A percentile compares a stretch with the other conserved stretches of the same genome.
phyloP scores from a whole-genome alignment of 2,113 vertebrate species.

The Maccullochella peelii region DNA sequence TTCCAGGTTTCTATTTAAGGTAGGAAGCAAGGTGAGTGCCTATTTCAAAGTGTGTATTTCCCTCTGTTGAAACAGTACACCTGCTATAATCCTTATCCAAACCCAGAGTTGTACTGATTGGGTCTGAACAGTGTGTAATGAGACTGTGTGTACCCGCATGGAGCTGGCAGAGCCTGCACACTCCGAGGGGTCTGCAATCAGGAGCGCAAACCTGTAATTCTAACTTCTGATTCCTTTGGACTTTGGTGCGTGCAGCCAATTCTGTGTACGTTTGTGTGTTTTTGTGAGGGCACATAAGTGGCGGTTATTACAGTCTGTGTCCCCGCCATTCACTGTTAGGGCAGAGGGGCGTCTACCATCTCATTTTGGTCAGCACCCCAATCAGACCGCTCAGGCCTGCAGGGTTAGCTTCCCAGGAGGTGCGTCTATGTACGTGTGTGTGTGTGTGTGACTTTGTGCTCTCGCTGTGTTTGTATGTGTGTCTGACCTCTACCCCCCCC shows the following conservation, averaged over 20 bases:
- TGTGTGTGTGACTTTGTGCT: slow-evolving; percentile 14
- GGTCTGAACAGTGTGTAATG: slow-evolving; percentile 47
- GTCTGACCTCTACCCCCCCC: slow-evolving; percentile 48
- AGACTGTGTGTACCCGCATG: slow-evolving; percentile 35
- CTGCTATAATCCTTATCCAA: slow-evolving; percentile 42
- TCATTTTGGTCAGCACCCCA: slow-evolving; percentile 74
- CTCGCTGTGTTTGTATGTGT: not conserved
- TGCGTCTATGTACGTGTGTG: not conserved
- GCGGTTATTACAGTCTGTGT: slow-evolving; percentile 57
- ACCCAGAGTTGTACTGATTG: slow-evolving; percentile 64
- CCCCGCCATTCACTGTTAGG: slow-evolving; percentile 36
- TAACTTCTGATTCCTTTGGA: slow-evolving; percentile 53
- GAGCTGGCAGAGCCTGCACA: slow-evolving; percentile 23
- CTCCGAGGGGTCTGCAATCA: slow-evolving; percentile 69
- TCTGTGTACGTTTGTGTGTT: slow-evolving; percentile 46
- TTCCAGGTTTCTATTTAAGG: slow-evolving; percentile 27
- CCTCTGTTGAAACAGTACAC: slow-evolving; percentile 28
- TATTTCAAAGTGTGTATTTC: slow-evolving; percentile 35
- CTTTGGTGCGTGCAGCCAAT: slow-evolving; percentile 28
- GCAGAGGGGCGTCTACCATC: slow-evolving; percentile 43
- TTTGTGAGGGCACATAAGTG: slow-evolving; percentile 42
- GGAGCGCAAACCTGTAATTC: slow-evolving; percentile 63
- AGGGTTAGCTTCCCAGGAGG: slow-evolving; percentile 16
- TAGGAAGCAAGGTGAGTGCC: not conserved
- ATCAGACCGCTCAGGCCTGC: slow-evolving; percentile 64